Evolutionary conservation across 2,797 vertebrate genomes (phyloP).

Genomic region (Hoplostethus atlanticus): DNA sequence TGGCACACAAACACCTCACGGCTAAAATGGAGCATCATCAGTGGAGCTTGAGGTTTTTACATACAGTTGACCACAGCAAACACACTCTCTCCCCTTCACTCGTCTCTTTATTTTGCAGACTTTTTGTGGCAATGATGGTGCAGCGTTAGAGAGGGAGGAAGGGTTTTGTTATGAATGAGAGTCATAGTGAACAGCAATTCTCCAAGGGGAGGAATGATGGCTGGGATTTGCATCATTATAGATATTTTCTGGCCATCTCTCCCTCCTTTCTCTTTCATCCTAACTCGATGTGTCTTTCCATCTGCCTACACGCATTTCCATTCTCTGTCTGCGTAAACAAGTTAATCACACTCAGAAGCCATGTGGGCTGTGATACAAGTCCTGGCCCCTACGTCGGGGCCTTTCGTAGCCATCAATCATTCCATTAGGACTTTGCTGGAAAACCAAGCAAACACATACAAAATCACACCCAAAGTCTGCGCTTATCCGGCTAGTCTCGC

Average conservation of each 20-base stretch:
- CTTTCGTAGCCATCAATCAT: constrained; percentile 69
- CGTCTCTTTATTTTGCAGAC: constrained; percentile 20
- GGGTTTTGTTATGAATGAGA: neutral
- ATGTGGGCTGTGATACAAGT: constrained; percentile 57
- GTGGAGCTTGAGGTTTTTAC: constrained; percentile 31
- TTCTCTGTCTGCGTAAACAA: constrained; percentile 70
- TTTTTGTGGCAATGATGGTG: constrained; percentile 50
- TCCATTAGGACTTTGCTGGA: constrained; percentile 65
- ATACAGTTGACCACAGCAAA: constrained; percentile 20
- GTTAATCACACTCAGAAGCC: constrained; percentile 73
- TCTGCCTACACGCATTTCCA: constrained; percentile 52
- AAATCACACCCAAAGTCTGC: constrained; percentile 62
- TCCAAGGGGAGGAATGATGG: constrained; percentile 15
- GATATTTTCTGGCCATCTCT: constrained; percentile 49
- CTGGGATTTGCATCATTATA: constrained; percentile 38
- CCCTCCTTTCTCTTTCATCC: constrained; percentile 6
- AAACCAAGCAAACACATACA: constrained; percentile 57
- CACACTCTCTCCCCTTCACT: constrained; percentile 10
- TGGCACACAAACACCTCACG: constrained; percentile 30
- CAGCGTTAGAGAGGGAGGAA: constrained; percentile 4
- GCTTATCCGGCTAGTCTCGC: constrained; percentile 39
- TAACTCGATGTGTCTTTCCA: constrained; percentile 43
- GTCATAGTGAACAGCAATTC: neutral
- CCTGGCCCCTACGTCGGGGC: constrained; percentile 44
- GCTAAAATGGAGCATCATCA: constrained; percentile 22